Percentiles rank a stretch among this genome's conserved stretches.
These are phyloP conservation scores for Grammomys surdaster DNA, from an alignment of 2,113 vertebrate genomes.

Conservation along the genomic window DNA sequence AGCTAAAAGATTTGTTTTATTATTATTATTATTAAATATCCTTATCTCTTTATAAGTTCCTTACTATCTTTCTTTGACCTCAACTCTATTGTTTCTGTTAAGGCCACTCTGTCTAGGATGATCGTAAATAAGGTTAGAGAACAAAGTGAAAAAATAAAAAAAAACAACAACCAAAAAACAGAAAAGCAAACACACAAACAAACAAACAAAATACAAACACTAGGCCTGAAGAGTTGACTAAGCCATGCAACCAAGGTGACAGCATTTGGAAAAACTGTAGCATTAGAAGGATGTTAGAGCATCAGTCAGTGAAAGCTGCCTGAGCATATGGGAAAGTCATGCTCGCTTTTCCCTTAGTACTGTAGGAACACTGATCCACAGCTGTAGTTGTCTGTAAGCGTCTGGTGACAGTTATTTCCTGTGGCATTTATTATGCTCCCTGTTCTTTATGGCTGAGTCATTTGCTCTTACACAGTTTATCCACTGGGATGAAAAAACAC, in stretches of 20 bases:
- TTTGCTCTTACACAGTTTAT: not conserved
- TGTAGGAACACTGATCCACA: not conserved
- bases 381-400: too few species aligned
- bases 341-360: not conserved
- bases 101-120: constrained; percentile 93
- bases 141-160: constrained; percentile 93
- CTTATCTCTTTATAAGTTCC: constrained; percentile 88
- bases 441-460: not conserved
- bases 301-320: not conserved
- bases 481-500: not conserved
- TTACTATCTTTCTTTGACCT: constrained; percentile 91
- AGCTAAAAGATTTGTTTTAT: not conserved
- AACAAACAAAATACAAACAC: constrained; percentile 89
- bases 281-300: not conserved
- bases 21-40: not conserved
- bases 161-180: too few species aligned
- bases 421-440: not conserved
- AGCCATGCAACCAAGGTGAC: not conserved
- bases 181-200: constrained; percentile 65
- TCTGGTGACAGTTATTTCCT: not conserved
- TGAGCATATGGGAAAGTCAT: not conserved
- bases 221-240: constrained; percentile 87
- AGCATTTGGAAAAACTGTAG: constrained; percentile 20
- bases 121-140: constrained; percentile 92
- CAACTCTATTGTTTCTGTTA: constrained; percentile 90